Evolutionary conservation across 2,888 invertebrate species (phyloP).

Genomic region (Polietes domitor): DNA sequence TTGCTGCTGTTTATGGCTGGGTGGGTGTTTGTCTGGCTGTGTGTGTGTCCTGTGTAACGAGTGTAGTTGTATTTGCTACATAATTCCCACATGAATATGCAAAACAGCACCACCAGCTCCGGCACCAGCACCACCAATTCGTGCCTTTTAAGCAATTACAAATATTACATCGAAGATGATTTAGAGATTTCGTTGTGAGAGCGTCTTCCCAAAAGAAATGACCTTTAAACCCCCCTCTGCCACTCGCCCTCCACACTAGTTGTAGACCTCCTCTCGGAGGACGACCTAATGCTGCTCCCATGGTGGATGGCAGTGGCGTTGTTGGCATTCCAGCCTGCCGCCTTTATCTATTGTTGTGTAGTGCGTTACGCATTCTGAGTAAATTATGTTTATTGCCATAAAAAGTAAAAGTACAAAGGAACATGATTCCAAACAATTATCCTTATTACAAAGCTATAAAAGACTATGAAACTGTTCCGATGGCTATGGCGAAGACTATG

Average conservation of each 20-base stretch:
- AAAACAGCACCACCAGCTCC: conserved; percentile 70
- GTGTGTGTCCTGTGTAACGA: not conserved
- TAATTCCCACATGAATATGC: conserved; percentile 80
- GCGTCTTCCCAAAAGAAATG: conserved; percentile 52
- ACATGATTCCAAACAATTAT: conserved; percentile 77
- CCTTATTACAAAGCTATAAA: conserved; percentile 71
- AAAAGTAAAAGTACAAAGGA: conserved; percentile 69
- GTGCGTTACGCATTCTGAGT: conserved; percentile 65
- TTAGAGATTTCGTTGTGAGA: conserved; percentile 75
- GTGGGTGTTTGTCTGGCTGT: not conserved
- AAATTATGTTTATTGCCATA: conserved; percentile 73
- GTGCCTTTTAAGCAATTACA: conserved; percentile 78
- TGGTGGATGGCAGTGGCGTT: not conserved
- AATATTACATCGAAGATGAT: conserved; percentile 79
- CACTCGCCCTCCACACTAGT: not conserved
- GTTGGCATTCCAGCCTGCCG: not conserved
- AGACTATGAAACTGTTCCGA: conserved; percentile 40
- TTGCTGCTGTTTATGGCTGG: conserved; percentile 39
- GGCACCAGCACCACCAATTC: conserved; percentile 61
- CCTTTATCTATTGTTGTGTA: conserved; percentile 25
- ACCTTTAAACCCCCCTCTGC: conserved; percentile 65
- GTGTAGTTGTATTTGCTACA: not conserved
- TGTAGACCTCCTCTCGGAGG: not conserved
- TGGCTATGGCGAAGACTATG: not conserved
- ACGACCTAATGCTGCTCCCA: too few relatives aligned